These are phyloP conservation scores for human (Homo sapiens) DNA, from an alignment of 2,113 vertebrate genomes.

Conservation along the genomic window GRCh38 chr5:39822001-39822500, in stretches of 20 bases:
- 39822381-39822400: background rate
- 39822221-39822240: conserved; percentile 7
- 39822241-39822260: conserved; percentile 34
- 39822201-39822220: background rate
- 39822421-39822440: background rate
- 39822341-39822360: background rate
- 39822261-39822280: conserved; percentile 20
- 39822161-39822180: background rate
- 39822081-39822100: background rate
- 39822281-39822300: background rate
- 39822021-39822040: background rate
- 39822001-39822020: background rate
- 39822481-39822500: background rate
- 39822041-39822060: background rate
- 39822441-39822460: background rate
- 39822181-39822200: background rate
- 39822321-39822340: background rate
- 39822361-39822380: background rate
- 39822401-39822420: background rate
- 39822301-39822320: background rate
- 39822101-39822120: background rate
- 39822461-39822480: background rate
- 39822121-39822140: background rate
- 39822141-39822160: background rate
- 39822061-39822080: background rate